A percentile compares a stretch with the other conserved stretches of the same genome.
Conservation (phyloP, 2,113 vertebrate species). For the Isurus oxyrinchus region DNA sequence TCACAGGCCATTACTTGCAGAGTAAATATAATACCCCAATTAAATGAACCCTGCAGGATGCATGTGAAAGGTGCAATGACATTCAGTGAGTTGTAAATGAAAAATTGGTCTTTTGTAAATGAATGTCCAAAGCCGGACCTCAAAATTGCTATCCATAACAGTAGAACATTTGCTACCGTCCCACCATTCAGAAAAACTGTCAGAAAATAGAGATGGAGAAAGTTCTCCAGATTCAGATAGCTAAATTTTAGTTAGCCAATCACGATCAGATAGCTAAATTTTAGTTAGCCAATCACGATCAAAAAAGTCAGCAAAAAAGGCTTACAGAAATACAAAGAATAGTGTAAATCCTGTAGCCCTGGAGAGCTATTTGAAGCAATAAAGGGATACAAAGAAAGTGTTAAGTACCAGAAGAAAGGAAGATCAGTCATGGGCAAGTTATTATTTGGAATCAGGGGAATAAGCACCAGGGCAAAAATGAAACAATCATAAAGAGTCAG, state of each 20-base stretch:
- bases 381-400: no score
- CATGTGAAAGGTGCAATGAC: background rate
- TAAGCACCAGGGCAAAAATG: no score
- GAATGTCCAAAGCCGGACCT: background rate
- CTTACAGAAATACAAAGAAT: no score
- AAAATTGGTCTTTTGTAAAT: background rate
- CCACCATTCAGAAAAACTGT: background rate
- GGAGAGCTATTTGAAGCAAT: no score
- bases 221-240: background rate
- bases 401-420: no score
- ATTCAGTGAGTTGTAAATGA: background rate
- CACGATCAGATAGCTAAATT: no score
- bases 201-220: background rate
- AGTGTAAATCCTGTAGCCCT: no score
- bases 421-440: no score
- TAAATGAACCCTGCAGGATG: background rate
- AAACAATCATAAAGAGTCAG: no score
- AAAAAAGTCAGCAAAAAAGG: no score
- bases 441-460: no score
- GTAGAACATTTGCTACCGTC: background rate
- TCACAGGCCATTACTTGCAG: background rate
- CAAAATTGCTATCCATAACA: background rate
- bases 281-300: no score
- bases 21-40: background rate
- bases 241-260: background rate